These are phyloP conservation scores for Aphelocoma californica DNA, from an alignment of 2,797 vertebrate species.

Conservation along the genomic window DNA sequence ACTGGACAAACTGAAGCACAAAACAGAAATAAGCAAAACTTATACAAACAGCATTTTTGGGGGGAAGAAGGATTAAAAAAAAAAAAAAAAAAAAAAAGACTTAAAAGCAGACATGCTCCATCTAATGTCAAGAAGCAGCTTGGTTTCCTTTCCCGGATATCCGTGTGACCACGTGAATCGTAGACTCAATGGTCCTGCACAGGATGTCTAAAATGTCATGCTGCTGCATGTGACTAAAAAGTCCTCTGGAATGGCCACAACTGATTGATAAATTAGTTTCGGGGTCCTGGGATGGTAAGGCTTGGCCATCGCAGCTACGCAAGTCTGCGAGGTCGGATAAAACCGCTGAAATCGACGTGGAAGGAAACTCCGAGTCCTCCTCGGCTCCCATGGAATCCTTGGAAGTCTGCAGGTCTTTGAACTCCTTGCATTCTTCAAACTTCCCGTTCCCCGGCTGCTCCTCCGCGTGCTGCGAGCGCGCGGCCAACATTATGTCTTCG, in stretches of 20 bases:
- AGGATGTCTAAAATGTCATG: constrained; percentile 96
- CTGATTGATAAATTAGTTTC: constrained; percentile 76
- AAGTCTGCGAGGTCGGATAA: constrained; percentile 83
- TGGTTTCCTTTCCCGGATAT: constrained; percentile 87
- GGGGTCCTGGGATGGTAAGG: constrained; percentile 81
- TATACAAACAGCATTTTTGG: constrained; percentile 75
- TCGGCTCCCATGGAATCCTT: constrained; percentile 76
- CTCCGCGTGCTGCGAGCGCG: constrained; percentile 69
- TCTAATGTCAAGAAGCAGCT: constrained; percentile 93
- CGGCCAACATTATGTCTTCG: constrained; percentile 63
- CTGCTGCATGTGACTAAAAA: constrained; percentile 81
- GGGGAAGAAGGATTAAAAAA: not conserved
- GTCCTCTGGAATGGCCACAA: constrained; percentile 84
- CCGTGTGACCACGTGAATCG: constrained; percentile 93
- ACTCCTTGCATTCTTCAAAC: constrained; percentile 77
- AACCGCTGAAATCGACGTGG: constrained; percentile 80
- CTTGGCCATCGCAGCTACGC: constrained; percentile 82
- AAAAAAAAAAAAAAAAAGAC: not conserved
- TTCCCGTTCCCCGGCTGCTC: constrained; percentile 69
- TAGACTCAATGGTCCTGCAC: constrained; percentile 94
- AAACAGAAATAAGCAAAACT: constrained; percentile 83
- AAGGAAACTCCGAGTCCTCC: constrained; percentile 79
- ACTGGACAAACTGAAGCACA: constrained; percentile 86
- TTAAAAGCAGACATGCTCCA: constrained; percentile 83
- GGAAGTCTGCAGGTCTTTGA: constrained; percentile 78